A percentile compares a stretch with the other conserved stretches of the same genome.
Evolutionary conservation across 1,140 invertebrate species (phyloP).

Genomic region (Scaptomyza pallida): DNA sequence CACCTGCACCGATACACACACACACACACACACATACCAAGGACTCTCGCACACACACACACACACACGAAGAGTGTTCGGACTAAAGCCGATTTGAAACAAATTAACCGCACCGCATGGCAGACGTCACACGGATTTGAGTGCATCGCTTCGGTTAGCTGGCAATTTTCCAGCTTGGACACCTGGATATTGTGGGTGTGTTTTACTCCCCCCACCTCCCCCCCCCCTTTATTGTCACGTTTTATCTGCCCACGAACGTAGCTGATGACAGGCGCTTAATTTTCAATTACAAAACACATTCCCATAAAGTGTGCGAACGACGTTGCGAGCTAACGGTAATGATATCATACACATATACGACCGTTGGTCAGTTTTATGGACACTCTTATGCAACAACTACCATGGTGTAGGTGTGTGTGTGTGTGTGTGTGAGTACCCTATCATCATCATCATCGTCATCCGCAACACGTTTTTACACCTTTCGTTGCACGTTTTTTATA

Average conservation of each 20-base stretch:
- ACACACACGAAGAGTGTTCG: conserved; percentile 17
- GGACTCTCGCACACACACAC: conserved; percentile 5
- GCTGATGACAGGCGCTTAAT: conserved; percentile 70
- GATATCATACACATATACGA: conserved; percentile 49
- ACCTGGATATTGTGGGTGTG: background rate
- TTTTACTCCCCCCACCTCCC: background rate
- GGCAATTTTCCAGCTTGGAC: conserved; percentile 58
- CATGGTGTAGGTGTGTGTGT: too few relatives aligned
- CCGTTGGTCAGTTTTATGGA: too few relatives aligned
- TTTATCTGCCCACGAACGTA: conserved; percentile 6
- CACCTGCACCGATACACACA: background rate
- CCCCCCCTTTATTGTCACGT: background rate
- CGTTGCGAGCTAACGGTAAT: conserved; percentile 32
- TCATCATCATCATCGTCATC: background rate
- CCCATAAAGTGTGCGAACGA: conserved; percentile 59
- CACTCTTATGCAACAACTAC: background rate
- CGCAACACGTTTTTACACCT: conserved; percentile 49
- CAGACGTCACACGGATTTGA: conserved; percentile 64
- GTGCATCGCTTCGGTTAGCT: conserved; percentile 61
- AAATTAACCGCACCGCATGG: conserved; percentile 75
- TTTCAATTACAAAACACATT: conserved; percentile 62
- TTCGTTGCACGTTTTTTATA: conserved; percentile 49
- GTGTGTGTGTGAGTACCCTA: too few relatives aligned
- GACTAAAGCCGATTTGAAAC: conserved; percentile 67
- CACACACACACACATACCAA: too few relatives aligned